Evolutionary conservation across 2,888 invertebrate species (phyloP).

Genomic region (Heliconius aoede): DNA sequence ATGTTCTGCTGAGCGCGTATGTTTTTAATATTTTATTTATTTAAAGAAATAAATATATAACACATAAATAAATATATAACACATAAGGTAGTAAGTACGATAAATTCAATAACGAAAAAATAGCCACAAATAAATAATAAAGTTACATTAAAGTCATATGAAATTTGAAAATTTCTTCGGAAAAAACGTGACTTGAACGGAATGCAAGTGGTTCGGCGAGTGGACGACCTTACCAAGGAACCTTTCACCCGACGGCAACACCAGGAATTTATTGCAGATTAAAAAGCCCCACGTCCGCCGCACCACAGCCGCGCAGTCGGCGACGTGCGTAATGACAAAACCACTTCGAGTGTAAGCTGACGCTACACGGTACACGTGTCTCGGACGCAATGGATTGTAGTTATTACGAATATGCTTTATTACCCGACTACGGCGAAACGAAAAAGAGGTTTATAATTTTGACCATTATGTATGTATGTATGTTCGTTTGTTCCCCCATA

Average conservation of each 20-base stretch:
- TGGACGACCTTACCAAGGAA: slow-evolving; percentile 54
- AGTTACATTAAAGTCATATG: neutral
- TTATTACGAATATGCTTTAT: too few species aligned
- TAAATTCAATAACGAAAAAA: neutral
- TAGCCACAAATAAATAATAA: neutral
- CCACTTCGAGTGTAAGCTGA: neutral
- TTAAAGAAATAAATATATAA: too few species aligned
- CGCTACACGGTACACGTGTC: neutral
- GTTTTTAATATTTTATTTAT: too few species aligned
- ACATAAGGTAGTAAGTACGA: too few species aligned
- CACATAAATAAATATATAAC: too few species aligned
- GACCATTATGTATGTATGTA: too few species aligned
- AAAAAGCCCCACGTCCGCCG: slow-evolving; percentile 13
- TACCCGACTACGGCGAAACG: too few species aligned
- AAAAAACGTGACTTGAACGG: slow-evolving; percentile 19
- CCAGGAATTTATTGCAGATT: slow-evolving; percentile 18
- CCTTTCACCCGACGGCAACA: slow-evolving; percentile 54
- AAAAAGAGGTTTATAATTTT: too few species aligned
- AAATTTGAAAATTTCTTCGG: slow-evolving; percentile 3
- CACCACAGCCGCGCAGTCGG: neutral
- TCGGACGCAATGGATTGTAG: neutral
- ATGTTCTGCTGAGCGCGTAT: too few species aligned
- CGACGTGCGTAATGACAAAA: neutral
- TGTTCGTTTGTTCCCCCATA: too few species aligned
- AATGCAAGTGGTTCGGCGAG: slow-evolving; percentile 40